Evolutionary conservation across 2,888 invertebrate species (phyloP).

Genomic region (Drosophila acutilabella): DNA sequence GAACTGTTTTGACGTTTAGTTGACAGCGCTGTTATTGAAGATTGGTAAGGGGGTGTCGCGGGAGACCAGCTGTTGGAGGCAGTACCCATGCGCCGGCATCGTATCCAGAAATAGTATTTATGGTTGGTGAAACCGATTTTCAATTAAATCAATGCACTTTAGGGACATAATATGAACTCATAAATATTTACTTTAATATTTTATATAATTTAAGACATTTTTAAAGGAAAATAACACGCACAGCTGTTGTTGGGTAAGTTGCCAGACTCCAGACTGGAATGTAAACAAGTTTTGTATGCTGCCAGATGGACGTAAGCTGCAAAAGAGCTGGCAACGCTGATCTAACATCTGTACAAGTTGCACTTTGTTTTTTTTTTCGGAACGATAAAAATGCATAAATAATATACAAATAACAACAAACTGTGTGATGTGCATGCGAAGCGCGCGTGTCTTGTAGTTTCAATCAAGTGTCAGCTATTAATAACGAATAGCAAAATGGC

Average conservation of each 20-base stretch:
- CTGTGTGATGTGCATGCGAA: background rate
- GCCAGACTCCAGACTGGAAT: slow-evolving; percentile 33
- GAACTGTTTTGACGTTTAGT: slow-evolving; percentile 74
- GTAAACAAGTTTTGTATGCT: slow-evolving; percentile 42
- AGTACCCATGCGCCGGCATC: slow-evolving; percentile 7
- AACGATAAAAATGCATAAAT: slow-evolving; percentile 44
- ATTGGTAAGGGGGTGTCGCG: background rate
- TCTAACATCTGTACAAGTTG: slow-evolving; percentile 46
- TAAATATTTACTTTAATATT: background rate
- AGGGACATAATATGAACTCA: background rate
- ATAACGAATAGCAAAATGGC: slow-evolving; percentile 62
- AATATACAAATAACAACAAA: slow-evolving; percentile 25
- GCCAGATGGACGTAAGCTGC: slow-evolving; percentile 11
- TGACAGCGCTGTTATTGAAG: slow-evolving; percentile 52
- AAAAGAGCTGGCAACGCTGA: slow-evolving; percentile 37
- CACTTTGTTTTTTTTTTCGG: slow-evolving; percentile 40
- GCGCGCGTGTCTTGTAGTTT: slow-evolving; percentile 36
- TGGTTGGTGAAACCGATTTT: too few relatives aligned
- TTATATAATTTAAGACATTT: slow-evolving; percentile 1
- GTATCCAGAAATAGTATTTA: background rate
- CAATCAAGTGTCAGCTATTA: background rate
- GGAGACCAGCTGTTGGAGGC: slow-evolving; percentile 22
- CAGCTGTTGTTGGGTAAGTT: slow-evolving; percentile 36
- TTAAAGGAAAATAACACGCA: slow-evolving; percentile 3
- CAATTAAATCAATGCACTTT: background rate